These are phyloP conservation scores for Neostethus bicornis DNA, from an alignment of 2,797 vertebrate species.

Conservation along the genomic window DNA sequence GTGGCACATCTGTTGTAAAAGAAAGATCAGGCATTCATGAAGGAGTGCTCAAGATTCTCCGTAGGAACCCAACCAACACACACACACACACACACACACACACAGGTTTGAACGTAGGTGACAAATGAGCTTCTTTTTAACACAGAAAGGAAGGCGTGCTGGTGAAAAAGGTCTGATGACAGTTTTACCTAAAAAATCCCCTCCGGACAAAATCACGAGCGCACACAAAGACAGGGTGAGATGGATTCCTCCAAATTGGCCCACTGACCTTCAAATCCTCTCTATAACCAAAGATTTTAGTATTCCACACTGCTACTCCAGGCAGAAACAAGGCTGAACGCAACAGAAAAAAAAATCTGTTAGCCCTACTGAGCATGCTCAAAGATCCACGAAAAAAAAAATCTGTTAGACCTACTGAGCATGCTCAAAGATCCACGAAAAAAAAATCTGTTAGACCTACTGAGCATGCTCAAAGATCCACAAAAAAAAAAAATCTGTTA, in stretches of 20 bases:
- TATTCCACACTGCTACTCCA: slow-evolving; percentile 31
- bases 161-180: slow-evolving; percentile 26
- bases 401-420: no score
- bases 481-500: no score
- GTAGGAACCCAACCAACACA: slow-evolving; percentile 14
- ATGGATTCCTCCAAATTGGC: slow-evolving; percentile 53
- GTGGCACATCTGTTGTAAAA: slow-evolving; percentile 68
- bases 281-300: slow-evolving; percentile 35
- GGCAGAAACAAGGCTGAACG: slow-evolving; percentile 12
- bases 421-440: no score
- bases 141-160: slow-evolving; percentile 15
- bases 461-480: no score
- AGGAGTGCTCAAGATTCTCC: slow-evolving; percentile 45
- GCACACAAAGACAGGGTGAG: slow-evolving; percentile 40
- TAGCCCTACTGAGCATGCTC: no score
- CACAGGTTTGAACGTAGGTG: no score
- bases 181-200: slow-evolving; percentile 17
- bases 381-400: no score
- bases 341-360: neutral
- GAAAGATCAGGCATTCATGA: slow-evolving; percentile 63
- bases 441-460: no score
- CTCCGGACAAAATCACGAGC: slow-evolving; percentile 12
- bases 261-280: slow-evolving; percentile 64
- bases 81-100: slow-evolving; percentile 14
- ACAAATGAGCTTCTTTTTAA: slow-evolving; percentile 36